A percentile compares a stretch with the other conserved stretches of the same genome.
Evolutionary conservation across 1,140 invertebrate genomes (phyloP).

Genomic region (Telenomus remus): DNA sequence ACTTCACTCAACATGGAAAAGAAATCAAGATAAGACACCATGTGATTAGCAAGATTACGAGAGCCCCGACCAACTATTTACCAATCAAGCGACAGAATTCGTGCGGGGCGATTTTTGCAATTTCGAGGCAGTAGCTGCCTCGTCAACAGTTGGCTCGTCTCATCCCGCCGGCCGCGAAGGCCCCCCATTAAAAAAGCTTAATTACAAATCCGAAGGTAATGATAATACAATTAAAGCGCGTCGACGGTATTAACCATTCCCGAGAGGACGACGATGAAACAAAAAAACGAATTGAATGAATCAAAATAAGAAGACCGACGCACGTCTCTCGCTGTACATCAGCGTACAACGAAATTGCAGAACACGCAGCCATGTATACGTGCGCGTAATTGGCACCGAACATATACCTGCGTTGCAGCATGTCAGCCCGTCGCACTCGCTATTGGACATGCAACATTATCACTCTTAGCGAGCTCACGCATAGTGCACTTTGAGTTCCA

Average conservation of each 20-base stretch:
- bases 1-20: slow-evolving; percentile 2
- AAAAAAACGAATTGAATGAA: slow-evolving; percentile 15
- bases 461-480: slow-evolving; percentile 28
- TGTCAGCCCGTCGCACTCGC: slow-evolving; percentile 24
- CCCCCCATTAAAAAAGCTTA: slow-evolving; percentile 44
- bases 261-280: too few species aligned
- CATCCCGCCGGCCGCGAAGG: slow-evolving; percentile 6
- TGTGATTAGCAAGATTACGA: slow-evolving; percentile 1
- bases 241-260: slow-evolving; percentile 49
- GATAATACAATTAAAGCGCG: slow-evolving; percentile 58
- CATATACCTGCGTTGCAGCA: not conserved
- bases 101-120: slow-evolving; percentile 12
- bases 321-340: slow-evolving; percentile 8
- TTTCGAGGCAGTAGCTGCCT: slow-evolving; percentile 20
- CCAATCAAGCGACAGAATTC: slow-evolving; percentile 18
- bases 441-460: slow-evolving; percentile 39
- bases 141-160: slow-evolving; percentile 33
- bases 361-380: slow-evolving; percentile 39
- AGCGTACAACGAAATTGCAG: slow-evolving; percentile 37
- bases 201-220: slow-evolving; percentile 55
- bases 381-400: slow-evolving; percentile 36
- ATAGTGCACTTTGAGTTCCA: not conserved
- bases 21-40: not conserved
- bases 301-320: slow-evolving; percentile 32
- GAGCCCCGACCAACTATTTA: slow-evolving; percentile 1